Evolutionary conservation across 2,113 vertebrate genomes (phyloP), one percentile per base, ranked within the genome.

Genomic region (Picathartes gymnocephalus): DNA sequence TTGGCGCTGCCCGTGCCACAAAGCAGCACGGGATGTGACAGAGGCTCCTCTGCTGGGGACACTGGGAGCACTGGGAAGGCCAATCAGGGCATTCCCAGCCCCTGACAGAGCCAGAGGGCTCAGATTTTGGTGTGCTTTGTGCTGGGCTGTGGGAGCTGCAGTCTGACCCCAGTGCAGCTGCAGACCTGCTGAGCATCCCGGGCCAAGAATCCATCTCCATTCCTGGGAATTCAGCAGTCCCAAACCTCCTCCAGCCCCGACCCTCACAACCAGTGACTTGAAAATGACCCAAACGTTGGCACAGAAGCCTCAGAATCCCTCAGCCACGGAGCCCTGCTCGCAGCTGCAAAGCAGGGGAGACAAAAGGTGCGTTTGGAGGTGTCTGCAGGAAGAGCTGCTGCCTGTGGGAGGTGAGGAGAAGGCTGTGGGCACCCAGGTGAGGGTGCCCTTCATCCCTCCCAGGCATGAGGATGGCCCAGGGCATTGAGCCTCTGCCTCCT

Each of bases 41-140:
- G 13, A 9, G 33, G 28, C 72, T 83, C 18, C 31, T 66, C 31
- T 80, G 27, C 58, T 0, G 2, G 28, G 45, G 15, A 70, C 35
- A 23, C 77, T 48, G 44, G 76, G 77, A 66, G 57, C 54, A 1
- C 61, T 31, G 92, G 58, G 47, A n/a, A 47, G 88, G 60, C 50
- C 37, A 86, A 66, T 73, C 83, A 35, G 91, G 94, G 76, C 54
- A 61, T 91, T 89, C 13, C 19, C 64, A 81, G n/a, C 19, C 57
- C 62, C 62, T 65, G 62, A 5, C 62, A 57, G n/a, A 78, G 39
- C 72, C 65, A 37, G 10, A 42, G 45, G 44, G 45, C 65, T 90
- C 4, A 0, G 47, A 11, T 40, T 25, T 30, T 12, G 51, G 4
- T 17, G 69, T 48, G 21, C 61, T 88, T 19, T 72, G 81, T 70